A percentile compares a stretch with the other conserved stretches of the same genome.
These are phyloP conservation scores for Cheirogaleus medius DNA, from an alignment of 2,113 vertebrate genomes.

Conservation along the genomic window DNA sequence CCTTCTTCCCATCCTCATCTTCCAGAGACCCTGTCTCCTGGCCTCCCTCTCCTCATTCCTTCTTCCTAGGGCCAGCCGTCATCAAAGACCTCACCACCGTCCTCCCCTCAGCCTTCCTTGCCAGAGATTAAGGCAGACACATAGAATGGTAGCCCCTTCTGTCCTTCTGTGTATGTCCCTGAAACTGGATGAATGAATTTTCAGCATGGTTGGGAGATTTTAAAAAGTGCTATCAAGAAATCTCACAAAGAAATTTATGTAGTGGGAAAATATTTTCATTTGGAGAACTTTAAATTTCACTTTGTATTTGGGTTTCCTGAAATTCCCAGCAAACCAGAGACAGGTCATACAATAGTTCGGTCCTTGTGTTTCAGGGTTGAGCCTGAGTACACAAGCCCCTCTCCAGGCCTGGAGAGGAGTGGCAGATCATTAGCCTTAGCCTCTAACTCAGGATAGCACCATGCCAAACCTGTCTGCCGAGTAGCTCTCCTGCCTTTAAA, in stretches of 20 bases:
- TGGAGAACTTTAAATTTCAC: constrained; percentile 14
- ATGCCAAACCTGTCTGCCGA: neutral
- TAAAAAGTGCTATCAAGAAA: neutral
- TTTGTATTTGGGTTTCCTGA: constrained; percentile 4
- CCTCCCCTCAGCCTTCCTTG: neutral
- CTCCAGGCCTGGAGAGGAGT: neutral
- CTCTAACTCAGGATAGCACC: neutral
- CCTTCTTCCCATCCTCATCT: neutral
- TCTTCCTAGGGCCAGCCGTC: neutral
- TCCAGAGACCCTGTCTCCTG: neutral
- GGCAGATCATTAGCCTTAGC: neutral
- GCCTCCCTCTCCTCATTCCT: neutral
- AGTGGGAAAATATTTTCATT: neutral
- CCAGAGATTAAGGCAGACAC: neutral
- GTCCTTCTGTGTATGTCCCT: neutral
- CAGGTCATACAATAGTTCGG: neutral
- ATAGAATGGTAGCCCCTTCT: neutral
- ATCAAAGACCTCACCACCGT: neutral
- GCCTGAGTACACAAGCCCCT: neutral
- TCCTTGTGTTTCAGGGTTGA: neutral
- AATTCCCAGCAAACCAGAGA: neutral
- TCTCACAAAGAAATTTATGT: neutral
- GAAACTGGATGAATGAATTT: neutral
- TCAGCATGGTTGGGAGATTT: neutral
- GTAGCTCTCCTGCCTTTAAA: neutral